phyloP scores from a whole-genome alignment of 1,140 invertebrate genomes.

The Rhyzopertha dominica region DNA sequence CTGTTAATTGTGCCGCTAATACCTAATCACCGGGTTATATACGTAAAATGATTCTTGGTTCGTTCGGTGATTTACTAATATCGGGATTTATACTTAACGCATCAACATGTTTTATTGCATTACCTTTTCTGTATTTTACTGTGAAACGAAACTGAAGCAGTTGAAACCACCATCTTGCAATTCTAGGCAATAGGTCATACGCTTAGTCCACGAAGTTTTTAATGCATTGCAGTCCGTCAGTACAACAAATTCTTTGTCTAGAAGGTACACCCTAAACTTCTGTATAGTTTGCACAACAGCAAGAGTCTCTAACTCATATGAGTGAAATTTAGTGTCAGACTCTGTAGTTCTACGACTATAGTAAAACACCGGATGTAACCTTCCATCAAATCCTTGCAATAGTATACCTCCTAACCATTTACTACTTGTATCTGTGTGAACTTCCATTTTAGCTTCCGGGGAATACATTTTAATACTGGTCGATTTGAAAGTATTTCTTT shows the following conservation, averaged over 20 bases:
- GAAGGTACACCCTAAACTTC: neutral
- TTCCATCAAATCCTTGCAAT: neutral
- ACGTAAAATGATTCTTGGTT: neutral
- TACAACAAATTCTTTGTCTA: neutral
- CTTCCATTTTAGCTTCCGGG: too few relatives aligned
- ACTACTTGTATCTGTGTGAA: neutral
- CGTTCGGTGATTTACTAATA: too few relatives aligned
- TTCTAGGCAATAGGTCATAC: neutral
- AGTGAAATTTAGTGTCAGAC: neutral
- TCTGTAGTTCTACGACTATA: neutral
- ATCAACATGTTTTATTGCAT: slow-evolving; percentile 39
- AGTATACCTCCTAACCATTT: neutral
- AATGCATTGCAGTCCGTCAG: neutral
- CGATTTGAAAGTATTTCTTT: too few relatives aligned
- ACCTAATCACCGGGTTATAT: neutral
- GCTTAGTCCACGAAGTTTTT: neutral
- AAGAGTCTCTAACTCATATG: neutral
- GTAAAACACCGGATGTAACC: neutral
- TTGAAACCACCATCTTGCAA: neutral
- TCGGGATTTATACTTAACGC: slow-evolving; percentile 36
- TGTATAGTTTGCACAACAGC: neutral
- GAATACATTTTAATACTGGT: too few relatives aligned
- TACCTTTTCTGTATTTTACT: slow-evolving; percentile 31
- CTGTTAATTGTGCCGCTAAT: neutral
- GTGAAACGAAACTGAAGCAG: slow-evolving; percentile 17